Base-by-base conservation (phyloP, 2,797 vertebrate species). In the Falco novaeseelandiae region DNA sequence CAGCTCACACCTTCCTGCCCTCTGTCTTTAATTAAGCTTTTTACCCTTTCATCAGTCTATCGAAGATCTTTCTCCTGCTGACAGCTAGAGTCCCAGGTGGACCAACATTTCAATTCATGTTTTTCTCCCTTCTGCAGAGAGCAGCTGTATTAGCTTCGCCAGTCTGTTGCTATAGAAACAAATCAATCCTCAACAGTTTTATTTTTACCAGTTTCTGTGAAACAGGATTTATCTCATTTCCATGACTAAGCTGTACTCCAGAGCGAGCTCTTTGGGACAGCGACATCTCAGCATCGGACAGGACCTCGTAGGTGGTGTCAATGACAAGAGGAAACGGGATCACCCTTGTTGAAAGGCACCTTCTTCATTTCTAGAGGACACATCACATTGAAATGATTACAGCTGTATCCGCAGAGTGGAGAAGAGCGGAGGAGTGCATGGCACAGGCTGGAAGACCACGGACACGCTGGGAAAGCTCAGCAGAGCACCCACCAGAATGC, bases 201-300 rank as follows among this genome's bases (percentile, higher is more conserved):
- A 94, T 97, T 96, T 97, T 97, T 90, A 91, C 95, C 90, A 93
- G 78, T 97, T 96, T 95, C 94, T 96, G 89, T 96, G 93, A 96
- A 96, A 96, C 69, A 89, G 86, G 94, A 96, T 97, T 95, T 95
- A 62, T 93, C 90, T 94, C 90, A 89, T 96, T 95, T 93, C 90
- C 90, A 95, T 81, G 86, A 90, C 95, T 93, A 70, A 96, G 92
- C 88, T 87, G 67, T 83, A 20, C 49, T 84, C 61, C 52, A 71
- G 59, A 62, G 81, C 0, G 0, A 93, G 86, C 89, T 96, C 81
- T 74, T 0, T 17, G 54, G 94, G 93, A 71, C 65, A 42, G 55
- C 3, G 74, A 44, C 49, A 54, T 15, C 52, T 38, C 78, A 10
- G 62, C 51, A 74, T 5, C 4, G 2, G 62, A 15, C 40, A 36